A percentile compares a stretch with the other conserved stretches of the same genome.
Conservation (phyloP, 2,888 invertebrate genomes). For the Zaprionus bogoriensis region DNA sequence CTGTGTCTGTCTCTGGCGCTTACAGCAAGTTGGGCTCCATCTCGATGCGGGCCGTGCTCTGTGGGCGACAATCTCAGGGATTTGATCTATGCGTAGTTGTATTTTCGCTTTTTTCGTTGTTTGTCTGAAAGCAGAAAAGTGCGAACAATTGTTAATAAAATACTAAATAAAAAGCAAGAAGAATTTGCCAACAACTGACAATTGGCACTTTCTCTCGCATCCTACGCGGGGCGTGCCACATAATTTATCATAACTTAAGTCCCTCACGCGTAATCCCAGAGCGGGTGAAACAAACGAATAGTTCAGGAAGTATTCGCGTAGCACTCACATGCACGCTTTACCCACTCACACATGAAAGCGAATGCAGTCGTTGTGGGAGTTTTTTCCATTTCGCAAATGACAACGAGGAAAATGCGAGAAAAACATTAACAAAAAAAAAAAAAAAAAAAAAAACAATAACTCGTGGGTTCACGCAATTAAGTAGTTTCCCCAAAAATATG, state of each 20-base stretch:
- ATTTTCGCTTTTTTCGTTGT: not conserved
- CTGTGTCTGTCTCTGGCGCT: slow-evolving; percentile 38
- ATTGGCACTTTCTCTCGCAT: slow-evolving; percentile 70
- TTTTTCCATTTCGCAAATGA: slow-evolving; percentile 37
- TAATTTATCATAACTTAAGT: slow-evolving; percentile 71
- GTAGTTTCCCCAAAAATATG: too few relatives aligned
- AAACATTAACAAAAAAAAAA: slow-evolving; percentile 27
- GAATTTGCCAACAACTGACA: slow-evolving; percentile 58
- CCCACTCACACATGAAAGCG: slow-evolving; percentile 15
- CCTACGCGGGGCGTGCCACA: slow-evolving; percentile 35
- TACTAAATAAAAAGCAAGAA: slow-evolving; percentile 49
- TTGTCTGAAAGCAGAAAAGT: slow-evolving; percentile 45
- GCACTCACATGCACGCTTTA: slow-evolving; percentile 12
- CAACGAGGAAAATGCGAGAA: slow-evolving; percentile 37
- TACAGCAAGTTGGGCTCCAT: slow-evolving; percentile 71
- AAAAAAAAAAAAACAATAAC: not conserved
- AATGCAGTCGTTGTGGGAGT: slow-evolving; percentile 45
- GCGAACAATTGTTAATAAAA: slow-evolving; percentile 49
- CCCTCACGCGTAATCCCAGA: slow-evolving; percentile 45
- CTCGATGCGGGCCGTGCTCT: slow-evolving; percentile 17
- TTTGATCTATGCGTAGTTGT: slow-evolving; percentile 31
- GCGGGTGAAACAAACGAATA: slow-evolving; percentile 14
- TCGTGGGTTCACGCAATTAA: not conserved
- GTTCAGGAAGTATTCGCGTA: slow-evolving; percentile 45
- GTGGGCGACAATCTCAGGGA: slow-evolving; percentile 18